phyloP scores from a whole-genome alignment of 2,888 invertebrate genomes.

The Amitus sp. region DNA sequence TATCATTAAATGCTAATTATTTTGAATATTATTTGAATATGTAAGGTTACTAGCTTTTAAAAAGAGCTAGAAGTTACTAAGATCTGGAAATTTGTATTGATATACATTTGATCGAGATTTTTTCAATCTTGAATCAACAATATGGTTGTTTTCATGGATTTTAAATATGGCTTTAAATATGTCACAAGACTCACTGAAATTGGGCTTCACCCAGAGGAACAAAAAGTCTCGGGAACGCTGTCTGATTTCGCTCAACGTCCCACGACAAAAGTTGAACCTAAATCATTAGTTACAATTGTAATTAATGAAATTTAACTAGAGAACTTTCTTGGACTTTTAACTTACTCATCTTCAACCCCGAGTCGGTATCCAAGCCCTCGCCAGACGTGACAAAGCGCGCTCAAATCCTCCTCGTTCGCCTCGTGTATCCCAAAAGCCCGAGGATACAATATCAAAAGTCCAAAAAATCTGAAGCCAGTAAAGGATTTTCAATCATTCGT shows the following conservation, averaged over 20 bases:
- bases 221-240: constrained; percentile 51
- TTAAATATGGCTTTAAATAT: too few relatives aligned
- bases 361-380: constrained; percentile 67
- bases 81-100: too few relatives aligned
- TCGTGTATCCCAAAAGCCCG: constrained; percentile 60
- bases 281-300: background rate
- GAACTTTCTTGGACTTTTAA: constrained; percentile 4
- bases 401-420: constrained; percentile 64
- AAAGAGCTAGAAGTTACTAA: too few relatives aligned
- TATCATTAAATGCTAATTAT: too few relatives aligned
- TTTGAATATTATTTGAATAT: too few relatives aligned
- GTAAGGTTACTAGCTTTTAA: too few relatives aligned
- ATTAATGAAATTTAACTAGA: constrained; percentile 49
- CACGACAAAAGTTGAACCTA: constrained; percentile 63
- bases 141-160: too few relatives aligned
- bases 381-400: constrained; percentile 69
- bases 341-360: constrained; percentile 63
- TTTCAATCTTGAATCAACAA: too few relatives aligned
- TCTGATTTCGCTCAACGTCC: constrained; percentile 54
- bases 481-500: too few relatives aligned
- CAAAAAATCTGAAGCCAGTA: constrained; percentile 69
- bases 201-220: constrained; percentile 56
- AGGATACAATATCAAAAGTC: constrained; percentile 65
- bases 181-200: constrained; percentile 37
- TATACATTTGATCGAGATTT: too few relatives aligned